Evolutionary conservation across 2,113 vertebrate species (phyloP), one percentile per base, ranked within the genome.

Genomic region (Dromas ardeola): DNA sequence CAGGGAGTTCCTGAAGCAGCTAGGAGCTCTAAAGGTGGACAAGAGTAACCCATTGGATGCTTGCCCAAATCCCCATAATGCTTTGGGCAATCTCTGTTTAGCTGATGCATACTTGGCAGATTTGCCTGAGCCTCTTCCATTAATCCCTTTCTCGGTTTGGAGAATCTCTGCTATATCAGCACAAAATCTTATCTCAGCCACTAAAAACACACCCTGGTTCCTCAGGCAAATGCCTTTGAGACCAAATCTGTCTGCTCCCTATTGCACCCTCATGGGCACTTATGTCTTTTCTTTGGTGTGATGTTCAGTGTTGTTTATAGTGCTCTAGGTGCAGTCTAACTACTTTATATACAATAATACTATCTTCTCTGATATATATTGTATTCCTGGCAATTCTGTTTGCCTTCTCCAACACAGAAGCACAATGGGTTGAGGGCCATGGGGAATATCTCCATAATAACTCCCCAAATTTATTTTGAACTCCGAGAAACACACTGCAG

Each of bases 341-440:
- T 96, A 88, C 73, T 94, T 97, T 85, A 95, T 94, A 97, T 93
- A 97, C 76, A 98, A 94, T 96, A 97, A 95, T 80, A 67, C 67
- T 89, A 95, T 97, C 76, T 97, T 85, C 72, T 88, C 93, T 97
- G 92, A 96, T 97, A 97, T 98, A 98, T 95, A 91, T 32, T 82
- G 32, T 74, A 86, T 96, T 97, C 89, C 63, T 87, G 88, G 79
- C 69, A 97, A 86, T 97, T 89, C 77, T 55, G 30, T 89, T 96
- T 96, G 72, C 88, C 40, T 95, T 93, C 83, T 94, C 61, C 81
- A 95, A 86, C 91, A 86, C 47, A 93, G 63, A 95, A 93, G 43
- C 85, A 93, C 81, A 81, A 45, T 62, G 63, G 71, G 65, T 87
- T 96, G 88, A 90, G 97, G 96, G 58, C 93, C 81, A 66, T 63